Evolutionary conservation across 1,140 invertebrate species (phyloP), one percentile per base, ranked within the genome.

Genomic region (Harpegnathos saltator): DNA sequence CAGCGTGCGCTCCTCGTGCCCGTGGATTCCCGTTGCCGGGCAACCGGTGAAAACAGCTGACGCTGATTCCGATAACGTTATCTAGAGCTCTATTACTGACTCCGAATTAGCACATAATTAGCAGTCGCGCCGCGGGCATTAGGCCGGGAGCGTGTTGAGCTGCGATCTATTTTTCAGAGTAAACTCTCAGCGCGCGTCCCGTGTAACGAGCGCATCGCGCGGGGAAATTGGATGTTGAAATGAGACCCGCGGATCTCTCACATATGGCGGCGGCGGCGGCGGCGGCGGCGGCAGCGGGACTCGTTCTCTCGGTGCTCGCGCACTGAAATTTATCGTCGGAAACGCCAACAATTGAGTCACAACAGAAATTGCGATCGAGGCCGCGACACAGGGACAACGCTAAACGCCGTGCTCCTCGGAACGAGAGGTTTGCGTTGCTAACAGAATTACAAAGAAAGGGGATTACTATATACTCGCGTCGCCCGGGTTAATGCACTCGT

Each of bases 31-130:
- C 22, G 73, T 74, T 82, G 52, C 38, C 48, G 19, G 58, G 22
- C 33, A 50, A 54, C 83, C 58, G n/a, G 62, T 59, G 73, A 82
- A 85, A 62, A 69, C 73, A 85, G 86, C 83, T 89, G 86, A 88
- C 83, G 83, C 62, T 71, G 15, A 62, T 50, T 29, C 33, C 66
- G 48, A 72, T 74, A 85, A 29, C 44, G 26, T 74, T 85, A 88
- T 89, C 86, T 83, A 77, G 62, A 44, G 50, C 48, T 22, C 33
- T 38, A 59, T 88, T 85, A 82, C 73, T 89, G 83, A 80, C 61
- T 83, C 58, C 68, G 85, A 85, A 88, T 89, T 85, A 89, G 83
- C 82, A 83, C 78, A 89, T 89, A 88, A 89, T 87, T 85, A 85
- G 61, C 72, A 85, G 73, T 88, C 65, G 77, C 58, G 9, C 33